Evolutionary conservation across 2,888 invertebrate genomes (phyloP).

Genomic region (Ornithoptera alexandrae): DNA sequence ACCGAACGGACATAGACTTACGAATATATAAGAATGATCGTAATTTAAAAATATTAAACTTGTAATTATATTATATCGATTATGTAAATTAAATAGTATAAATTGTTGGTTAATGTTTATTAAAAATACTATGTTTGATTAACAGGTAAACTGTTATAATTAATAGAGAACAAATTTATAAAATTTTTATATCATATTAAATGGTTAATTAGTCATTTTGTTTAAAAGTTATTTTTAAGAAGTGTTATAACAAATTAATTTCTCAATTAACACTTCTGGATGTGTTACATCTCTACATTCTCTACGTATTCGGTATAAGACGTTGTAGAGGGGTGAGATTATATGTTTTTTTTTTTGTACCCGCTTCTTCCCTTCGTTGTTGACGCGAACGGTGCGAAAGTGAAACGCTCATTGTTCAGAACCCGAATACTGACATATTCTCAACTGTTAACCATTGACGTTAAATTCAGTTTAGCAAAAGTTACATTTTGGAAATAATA

Average conservation of each 20-base stretch:
- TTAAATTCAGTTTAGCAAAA: neutral
- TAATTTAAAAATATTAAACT: neutral
- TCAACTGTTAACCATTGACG: neutral
- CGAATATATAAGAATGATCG: slow-evolving; percentile 17
- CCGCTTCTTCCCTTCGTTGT: slow-evolving; percentile 54
- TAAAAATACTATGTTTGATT: no score
- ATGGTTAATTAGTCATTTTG: no score
- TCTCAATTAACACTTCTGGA: slow-evolving; percentile 8
- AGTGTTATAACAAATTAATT: no score
- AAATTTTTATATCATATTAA: no score
- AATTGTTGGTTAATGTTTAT: no score
- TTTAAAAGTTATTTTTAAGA: no score
- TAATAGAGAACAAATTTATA: no score
- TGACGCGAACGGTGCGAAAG: slow-evolving; percentile 53
- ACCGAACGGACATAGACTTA: slow-evolving; percentile 37
- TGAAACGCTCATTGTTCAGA: slow-evolving; percentile 41
- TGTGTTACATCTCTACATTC: slow-evolving; percentile 29
- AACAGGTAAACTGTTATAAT: no score
- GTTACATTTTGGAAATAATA: neutral
- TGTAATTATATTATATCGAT: neutral
- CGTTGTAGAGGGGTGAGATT: slow-evolving; percentile 55
- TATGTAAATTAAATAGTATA: no score
- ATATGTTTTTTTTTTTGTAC: slow-evolving; percentile 50
- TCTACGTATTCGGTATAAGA: slow-evolving; percentile 50
- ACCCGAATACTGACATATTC: slow-evolving; percentile 32